These are phyloP conservation scores for Drosophila mimica DNA, from an alignment of 2,888 invertebrate genomes.

Conservation along the genomic window DNA sequence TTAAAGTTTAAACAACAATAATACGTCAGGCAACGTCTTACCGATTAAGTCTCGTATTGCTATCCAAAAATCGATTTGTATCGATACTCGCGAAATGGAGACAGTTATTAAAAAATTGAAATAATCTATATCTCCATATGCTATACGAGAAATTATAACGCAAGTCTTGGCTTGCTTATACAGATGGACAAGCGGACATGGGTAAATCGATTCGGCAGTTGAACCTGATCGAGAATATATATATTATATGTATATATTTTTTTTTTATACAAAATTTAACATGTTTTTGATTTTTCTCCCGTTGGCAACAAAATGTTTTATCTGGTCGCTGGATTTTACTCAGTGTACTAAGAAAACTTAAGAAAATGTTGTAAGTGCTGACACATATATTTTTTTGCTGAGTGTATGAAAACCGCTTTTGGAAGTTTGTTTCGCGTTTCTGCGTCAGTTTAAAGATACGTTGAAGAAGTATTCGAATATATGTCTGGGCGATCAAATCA, in stretches of 20 bases:
- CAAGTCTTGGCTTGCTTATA: neutral
- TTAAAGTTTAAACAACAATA: neutral
- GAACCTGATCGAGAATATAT: neutral
- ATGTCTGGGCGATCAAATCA: constrained; percentile 12
- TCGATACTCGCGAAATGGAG: neutral
- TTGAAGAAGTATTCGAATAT: constrained; percentile 55
- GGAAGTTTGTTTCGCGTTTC: constrained; percentile 39
- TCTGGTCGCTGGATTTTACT: neutral
- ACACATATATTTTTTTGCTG: neutral
- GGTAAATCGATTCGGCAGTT: neutral
- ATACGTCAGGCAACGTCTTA: neutral
- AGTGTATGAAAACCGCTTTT: constrained; percentile 64
- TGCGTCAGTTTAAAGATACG: constrained; percentile 46
- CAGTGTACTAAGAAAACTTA: neutral
- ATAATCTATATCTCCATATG: neutral
- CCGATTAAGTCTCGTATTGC: too few species aligned
- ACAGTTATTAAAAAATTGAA: neutral
- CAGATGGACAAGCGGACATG: neutral
- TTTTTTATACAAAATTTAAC: neutral
- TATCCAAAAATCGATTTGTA: neutral
- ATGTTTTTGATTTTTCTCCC: neutral
- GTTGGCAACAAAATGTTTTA: neutral
- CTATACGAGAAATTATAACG: neutral
- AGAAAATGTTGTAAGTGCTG: neutral
- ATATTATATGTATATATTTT: neutral